A percentile compares a stretch with the other conserved stretches of the same genome.
Evolutionary conservation across 2,797 vertebrate genomes (phyloP).

Genomic region (Lophius americanus): DNA sequence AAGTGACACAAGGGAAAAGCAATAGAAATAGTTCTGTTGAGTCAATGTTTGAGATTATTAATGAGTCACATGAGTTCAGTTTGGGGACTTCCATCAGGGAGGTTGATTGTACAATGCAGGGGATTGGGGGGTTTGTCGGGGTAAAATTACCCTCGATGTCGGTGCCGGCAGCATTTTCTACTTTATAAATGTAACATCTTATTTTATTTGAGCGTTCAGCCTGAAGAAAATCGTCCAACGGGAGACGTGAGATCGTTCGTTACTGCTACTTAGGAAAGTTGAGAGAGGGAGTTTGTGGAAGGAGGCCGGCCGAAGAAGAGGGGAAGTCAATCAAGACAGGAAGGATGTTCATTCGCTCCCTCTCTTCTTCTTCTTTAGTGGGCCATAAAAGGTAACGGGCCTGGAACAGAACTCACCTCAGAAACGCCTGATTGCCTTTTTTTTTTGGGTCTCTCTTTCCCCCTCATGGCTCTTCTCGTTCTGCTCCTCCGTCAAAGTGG

Average conservation of each 20-base stretch:
- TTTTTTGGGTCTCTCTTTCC: conserved; percentile 9
- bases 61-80: too few relatives aligned
- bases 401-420: conserved; percentile 68
- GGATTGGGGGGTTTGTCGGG: too few relatives aligned
- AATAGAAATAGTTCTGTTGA: too few relatives aligned
- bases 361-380: conserved; percentile 75
- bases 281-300: conserved; percentile 53
- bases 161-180: too few relatives aligned
- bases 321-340: conserved; percentile 70
- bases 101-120: too few relatives aligned
- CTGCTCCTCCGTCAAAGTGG: conserved; percentile 70
- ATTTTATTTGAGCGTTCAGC: conserved; percentile 3
- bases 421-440: conserved; percentile 68
- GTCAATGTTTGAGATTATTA: too few relatives aligned
- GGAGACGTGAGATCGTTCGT: conserved; percentile 60
- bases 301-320: conserved; percentile 45
- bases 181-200: too few relatives aligned
- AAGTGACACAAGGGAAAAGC: too few relatives aligned
- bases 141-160: too few relatives aligned
- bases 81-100: too few relatives aligned
- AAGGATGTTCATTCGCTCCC: conserved; percentile 74
- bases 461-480: conserved; percentile 19
- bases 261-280: conserved; percentile 65
- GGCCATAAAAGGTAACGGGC: conserved; percentile 81
- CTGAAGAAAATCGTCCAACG: conserved; percentile 52